These are phyloP conservation scores for Brachymystax lenok DNA, from an alignment of 2,797 vertebrate species.

Conservation along the genomic window DNA sequence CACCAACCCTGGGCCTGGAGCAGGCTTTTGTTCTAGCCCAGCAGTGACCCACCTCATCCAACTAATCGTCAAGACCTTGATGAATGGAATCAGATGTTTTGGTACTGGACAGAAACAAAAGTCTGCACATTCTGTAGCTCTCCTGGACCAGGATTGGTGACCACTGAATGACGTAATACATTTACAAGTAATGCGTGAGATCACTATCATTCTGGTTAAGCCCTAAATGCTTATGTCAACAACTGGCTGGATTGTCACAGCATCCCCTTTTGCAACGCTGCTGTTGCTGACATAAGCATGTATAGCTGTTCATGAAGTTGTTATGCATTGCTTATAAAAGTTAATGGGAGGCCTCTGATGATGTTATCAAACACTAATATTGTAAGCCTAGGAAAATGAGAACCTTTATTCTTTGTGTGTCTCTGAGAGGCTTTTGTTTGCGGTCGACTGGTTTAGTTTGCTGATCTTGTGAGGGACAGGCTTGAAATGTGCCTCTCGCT, in stretches of 20 bases:
- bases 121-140: neutral
- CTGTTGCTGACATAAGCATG: neutral
- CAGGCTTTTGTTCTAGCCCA: neutral
- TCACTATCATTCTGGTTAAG: neutral
- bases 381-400: neutral
- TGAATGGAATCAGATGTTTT: neutral
- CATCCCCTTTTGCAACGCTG: neutral
- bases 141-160: neutral
- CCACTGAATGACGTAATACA: neutral
- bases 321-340: neutral
- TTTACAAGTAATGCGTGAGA: neutral
- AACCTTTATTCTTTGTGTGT: neutral
- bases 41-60: neutral
- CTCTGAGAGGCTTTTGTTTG: neutral
- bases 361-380: neutral
- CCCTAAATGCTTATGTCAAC: neutral
- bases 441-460: neutral
- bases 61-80: neutral
- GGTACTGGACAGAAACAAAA: neutral
- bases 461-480: neutral
- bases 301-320: neutral
- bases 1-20: neutral
- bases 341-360: neutral
- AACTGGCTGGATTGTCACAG: neutral
- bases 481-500: neutral